phyloP scores from a whole-genome alignment of 2,113 vertebrate genomes.

The Eubucco bourcierii region DNA sequence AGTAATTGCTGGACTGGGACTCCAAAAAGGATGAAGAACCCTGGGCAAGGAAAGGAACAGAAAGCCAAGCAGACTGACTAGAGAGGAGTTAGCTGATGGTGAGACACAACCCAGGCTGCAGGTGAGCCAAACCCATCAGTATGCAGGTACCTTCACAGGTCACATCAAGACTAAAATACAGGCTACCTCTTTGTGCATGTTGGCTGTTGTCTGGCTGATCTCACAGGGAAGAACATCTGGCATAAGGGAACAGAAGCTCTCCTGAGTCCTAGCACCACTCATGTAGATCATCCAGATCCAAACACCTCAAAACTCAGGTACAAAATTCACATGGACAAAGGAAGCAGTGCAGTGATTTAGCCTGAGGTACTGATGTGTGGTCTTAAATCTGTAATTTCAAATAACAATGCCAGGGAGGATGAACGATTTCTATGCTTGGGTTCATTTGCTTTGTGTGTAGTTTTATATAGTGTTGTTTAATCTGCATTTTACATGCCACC shows the following conservation, averaged over 20 bases:
- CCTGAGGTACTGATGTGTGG: rapidly evolving
- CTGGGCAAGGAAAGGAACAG: neutral
- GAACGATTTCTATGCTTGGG: neutral
- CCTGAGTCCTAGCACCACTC: neutral
- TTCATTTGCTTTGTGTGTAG: neutral
- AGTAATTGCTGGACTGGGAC: neutral
- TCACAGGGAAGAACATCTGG: neutral
- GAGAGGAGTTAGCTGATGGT: neutral
- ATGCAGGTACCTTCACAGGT: neutral
- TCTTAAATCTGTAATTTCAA: neutral
- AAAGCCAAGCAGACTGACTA: neutral
- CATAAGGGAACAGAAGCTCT: neutral
- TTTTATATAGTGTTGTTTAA: neutral
- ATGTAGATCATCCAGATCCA: neutral
- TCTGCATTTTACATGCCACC: neutral
- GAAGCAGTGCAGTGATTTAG: neutral
- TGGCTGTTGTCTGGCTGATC: neutral
- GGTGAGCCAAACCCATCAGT: neutral
- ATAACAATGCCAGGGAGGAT: neutral
- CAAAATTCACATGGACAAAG: neutral
- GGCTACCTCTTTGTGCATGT: neutral
- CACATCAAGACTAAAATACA: neutral
- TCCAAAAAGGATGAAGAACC: neutral
- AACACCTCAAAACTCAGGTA: neutral
- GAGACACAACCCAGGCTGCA: neutral